phyloP scores from a whole-genome alignment of 2,888 invertebrate genomes.

The Metellina segmentata region DNA sequence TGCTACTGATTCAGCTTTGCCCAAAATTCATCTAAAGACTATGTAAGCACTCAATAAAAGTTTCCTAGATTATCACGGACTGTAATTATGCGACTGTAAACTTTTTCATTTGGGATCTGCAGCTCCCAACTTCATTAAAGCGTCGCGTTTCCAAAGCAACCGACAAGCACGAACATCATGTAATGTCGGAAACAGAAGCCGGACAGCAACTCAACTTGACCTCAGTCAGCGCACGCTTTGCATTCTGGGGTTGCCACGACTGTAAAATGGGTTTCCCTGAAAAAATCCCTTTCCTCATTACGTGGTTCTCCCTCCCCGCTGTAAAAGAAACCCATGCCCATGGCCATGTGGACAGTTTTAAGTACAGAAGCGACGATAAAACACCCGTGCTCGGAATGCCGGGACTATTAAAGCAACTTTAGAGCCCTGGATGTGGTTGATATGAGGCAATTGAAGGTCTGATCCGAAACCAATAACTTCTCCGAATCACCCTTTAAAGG shows the following conservation, averaged over 20 bases:
- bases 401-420: conserved; percentile 37
- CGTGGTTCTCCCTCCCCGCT: neutral
- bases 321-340: neutral
- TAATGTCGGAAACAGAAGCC: neutral
- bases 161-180: neutral
- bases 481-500: conserved; percentile 22
- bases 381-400: conserved; percentile 36
- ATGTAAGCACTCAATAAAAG: neutral
- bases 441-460: neutral
- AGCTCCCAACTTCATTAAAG: neutral
- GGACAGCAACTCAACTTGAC: neutral
- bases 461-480: conserved; percentile 38
- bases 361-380: conserved; percentile 55
- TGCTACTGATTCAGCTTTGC: neutral
- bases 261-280: conserved; percentile 20
- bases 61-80: neutral
- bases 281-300: conserved; percentile 23
- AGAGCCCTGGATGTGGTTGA: conserved; percentile 11
- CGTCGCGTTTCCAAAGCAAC: neutral
- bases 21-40: neutral
- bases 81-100: neutral
- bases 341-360: neutral
- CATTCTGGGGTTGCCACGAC: neutral
- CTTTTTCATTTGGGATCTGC: neutral
- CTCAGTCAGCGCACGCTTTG: neutral